Evolutionary conservation across 2,113 vertebrate species (phyloP), one percentile per base, ranked within the genome.

Genomic region (Nyctibius bracteatus): DNA sequence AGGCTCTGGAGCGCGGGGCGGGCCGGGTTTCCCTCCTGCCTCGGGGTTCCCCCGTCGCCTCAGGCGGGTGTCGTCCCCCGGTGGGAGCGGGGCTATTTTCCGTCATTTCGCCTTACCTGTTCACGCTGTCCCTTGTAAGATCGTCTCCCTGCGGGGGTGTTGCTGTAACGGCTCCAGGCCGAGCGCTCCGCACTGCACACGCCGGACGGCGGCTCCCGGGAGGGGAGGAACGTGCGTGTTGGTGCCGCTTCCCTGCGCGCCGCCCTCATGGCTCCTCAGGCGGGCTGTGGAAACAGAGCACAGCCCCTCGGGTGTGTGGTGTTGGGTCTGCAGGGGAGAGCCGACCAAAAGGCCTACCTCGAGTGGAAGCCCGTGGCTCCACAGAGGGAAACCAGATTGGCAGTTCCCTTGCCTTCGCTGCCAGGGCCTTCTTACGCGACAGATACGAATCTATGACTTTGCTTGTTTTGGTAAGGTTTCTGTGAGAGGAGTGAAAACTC

Each of bases 241-340:
- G 22, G 47, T 0, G 28, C 25, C 9, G 14, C 30, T 46, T 6
- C 3, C 5, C 27, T 27, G 24, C 3, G 6, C 25, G 6, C 52
- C 30, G 3, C 1, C 30, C 1, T 0, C 1, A 1, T 0, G 0
- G 18, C 27, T 35, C 3, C 10, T 6, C 4, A 5, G 17, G 52
- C 74, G 1, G 66, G 27, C 57, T 23, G n/a, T 9, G 81, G 43
- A 1, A 8, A 3, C 21, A 4, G 11, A 1, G 0, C 10, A 0
- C 44, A 1, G 46, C 28, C 3, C 0, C 11, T 6, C 25, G 12
- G 23, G 12, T 10, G 23, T 30, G 18, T 6, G 18, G 14, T 22
- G 8, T 27, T 14, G 0, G 65, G 51, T 15, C 61, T 20, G 31
- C 30, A 4, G 28, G 28, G 33, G 12, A 41, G 35, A 74, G 73